These are phyloP conservation scores for Eristalis pertinax DNA, from an alignment of 2,888 invertebrate genomes.

Conservation along the genomic window DNA sequence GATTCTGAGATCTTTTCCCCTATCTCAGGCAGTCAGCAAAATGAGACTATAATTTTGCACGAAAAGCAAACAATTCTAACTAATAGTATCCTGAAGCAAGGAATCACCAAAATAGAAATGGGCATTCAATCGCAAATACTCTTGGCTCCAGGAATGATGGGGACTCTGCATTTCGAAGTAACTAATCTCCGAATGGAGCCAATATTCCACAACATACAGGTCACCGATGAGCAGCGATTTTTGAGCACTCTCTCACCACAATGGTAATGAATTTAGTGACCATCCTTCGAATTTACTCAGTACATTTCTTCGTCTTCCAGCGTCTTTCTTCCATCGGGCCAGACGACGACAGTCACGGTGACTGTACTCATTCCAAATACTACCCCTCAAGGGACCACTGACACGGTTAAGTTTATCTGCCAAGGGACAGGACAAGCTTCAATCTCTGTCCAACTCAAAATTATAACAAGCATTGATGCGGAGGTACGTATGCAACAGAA, in stretches of 20 bases:
- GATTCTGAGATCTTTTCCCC: constrained; percentile 79
- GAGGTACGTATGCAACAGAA: constrained; percentile 74
- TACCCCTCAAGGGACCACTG: constrained; percentile 83
- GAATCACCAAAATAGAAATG: constrained; percentile 81
- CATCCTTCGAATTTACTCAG: not conserved
- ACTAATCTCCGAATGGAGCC: constrained; percentile 86
- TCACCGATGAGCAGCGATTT: constrained; percentile 84
- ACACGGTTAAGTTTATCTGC: constrained; percentile 85
- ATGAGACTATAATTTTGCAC: constrained; percentile 47
- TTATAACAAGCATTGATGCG: constrained; percentile 77
- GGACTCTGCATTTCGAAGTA: constrained; percentile 86
- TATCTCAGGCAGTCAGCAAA: constrained; percentile 73
- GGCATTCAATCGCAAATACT: constrained; percentile 82
- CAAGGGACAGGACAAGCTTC: constrained; percentile 80
- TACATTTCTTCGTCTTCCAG: constrained; percentile 69
- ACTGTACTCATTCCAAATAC: constrained; percentile 82
- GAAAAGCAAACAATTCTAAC: constrained; percentile 43
- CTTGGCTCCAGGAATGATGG: constrained; percentile 78
- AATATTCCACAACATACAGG: constrained; percentile 84
- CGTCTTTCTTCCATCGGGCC: constrained; percentile 77
- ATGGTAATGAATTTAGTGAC: constrained; percentile 74
- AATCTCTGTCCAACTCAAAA: constrained; percentile 81
- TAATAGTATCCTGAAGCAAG: constrained; percentile 75
- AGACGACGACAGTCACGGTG: constrained; percentile 84
- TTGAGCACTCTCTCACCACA: constrained; percentile 83